phyloP scores from a whole-genome alignment of 2,113 vertebrate species.

The Ondatra zibethicus region DNA sequence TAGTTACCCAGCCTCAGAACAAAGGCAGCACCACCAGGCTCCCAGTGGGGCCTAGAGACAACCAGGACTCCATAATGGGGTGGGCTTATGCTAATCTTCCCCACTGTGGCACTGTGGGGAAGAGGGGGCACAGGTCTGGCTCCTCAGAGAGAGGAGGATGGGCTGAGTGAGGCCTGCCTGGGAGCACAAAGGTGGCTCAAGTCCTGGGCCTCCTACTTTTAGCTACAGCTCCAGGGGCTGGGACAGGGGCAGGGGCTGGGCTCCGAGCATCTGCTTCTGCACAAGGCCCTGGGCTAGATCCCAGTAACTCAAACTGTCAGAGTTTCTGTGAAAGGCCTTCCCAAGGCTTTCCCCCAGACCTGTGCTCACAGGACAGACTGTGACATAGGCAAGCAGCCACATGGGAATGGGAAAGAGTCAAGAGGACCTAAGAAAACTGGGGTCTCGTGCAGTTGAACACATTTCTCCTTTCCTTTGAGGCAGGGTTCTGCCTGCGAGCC shows the following conservation, averaged over 20 bases:
- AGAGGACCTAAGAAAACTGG: neutral
- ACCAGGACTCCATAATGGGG: neutral
- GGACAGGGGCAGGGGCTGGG: neutral
- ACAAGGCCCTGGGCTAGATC: neutral
- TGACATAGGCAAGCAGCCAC: neutral
- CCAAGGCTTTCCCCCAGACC: neutral
- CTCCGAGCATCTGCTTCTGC: neutral
- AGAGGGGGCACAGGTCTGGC: neutral
- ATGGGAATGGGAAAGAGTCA: neutral
- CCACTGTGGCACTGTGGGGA: neutral
- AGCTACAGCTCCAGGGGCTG: neutral
- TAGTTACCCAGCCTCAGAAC: slow-evolving; percentile 51
- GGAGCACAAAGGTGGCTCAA: accelerated
- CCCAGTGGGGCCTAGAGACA: neutral
- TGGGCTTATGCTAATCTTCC: slow-evolving; percentile 38
- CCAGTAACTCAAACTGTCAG: neutral
- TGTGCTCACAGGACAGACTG: neutral
- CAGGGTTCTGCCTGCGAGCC: neutral
- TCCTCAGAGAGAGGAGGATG: slow-evolving; percentile 51
- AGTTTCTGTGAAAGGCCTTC: neutral
- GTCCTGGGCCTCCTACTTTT: too few species aligned
- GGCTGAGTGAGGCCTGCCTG: neutral
- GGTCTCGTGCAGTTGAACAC: neutral
- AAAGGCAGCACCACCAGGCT: slow-evolving; percentile 24
- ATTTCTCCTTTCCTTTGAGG: neutral